A percentile compares a stretch with the other conserved stretches of the same genome.
phyloP scores from a whole-genome alignment of 1,140 invertebrate species.

The Luehdorfia chinensis region DNA sequence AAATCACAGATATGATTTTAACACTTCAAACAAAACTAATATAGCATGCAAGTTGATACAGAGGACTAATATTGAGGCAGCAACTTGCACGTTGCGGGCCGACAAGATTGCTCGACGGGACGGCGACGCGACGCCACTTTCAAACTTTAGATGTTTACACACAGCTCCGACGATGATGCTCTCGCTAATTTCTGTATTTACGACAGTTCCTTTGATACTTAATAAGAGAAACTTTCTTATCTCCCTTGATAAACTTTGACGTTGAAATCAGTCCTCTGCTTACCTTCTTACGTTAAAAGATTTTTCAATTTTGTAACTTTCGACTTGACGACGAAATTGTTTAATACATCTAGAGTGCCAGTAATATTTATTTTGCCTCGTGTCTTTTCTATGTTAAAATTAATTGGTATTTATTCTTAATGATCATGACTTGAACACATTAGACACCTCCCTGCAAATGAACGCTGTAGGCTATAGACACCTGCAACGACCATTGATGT shows the following conservation, averaged over 20 bases:
- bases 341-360: neutral
- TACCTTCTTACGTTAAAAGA: slow-evolving; percentile 8
- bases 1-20: slow-evolving; percentile 14
- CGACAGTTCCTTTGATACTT: slow-evolving; percentile 61
- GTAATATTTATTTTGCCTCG: neutral
- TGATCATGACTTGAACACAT: no score
- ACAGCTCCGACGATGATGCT: slow-evolving; percentile 54
- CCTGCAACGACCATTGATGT: no score
- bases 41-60: slow-evolving; percentile 29
- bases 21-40: slow-evolving; percentile 26
- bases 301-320: slow-evolving; percentile 1
- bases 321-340: neutral
- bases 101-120: slow-evolving; percentile 30
- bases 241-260: slow-evolving; percentile 43
- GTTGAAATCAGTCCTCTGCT: slow-evolving; percentile 30
- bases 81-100: slow-evolving; percentile 34
- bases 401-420: no score
- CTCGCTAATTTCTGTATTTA: slow-evolving; percentile 69
- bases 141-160: slow-evolving; percentile 68
- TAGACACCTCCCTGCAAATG: no score
- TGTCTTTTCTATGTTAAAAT: no score
- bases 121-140: slow-evolving; percentile 40
- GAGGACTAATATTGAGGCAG: slow-evolving; percentile 37
- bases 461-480: no score
- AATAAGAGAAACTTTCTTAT: slow-evolving; percentile 67